Percentiles rank a stretch among this genome's conserved stretches.
Conservation (phyloP, 2,797 vertebrate genomes). For the Phaenicophaeus curvirostris region DNA sequence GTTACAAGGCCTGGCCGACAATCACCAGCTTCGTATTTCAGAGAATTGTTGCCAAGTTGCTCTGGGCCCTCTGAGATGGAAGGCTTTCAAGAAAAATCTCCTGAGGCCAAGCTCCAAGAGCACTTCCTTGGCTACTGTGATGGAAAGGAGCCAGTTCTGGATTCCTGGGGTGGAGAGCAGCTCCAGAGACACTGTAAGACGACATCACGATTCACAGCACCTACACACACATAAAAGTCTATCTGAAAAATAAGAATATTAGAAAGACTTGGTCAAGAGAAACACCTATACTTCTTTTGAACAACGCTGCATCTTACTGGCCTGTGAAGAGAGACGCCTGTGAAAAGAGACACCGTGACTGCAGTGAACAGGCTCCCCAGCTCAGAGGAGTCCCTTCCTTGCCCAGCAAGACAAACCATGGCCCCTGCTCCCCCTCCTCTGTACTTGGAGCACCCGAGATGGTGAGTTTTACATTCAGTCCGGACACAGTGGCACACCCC, state of each 20-base stretch:
- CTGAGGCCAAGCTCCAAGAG: not conserved
- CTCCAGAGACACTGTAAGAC: not conserved
- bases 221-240: not conserved
- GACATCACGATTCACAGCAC: not conserved
- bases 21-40: not conserved
- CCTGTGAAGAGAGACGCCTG: not conserved
- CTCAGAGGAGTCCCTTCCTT: not conserved
- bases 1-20: not conserved
- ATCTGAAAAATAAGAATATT: not conserved
- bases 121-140: rapidly evolving
- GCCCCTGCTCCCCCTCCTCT: not conserved
- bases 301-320: not conserved
- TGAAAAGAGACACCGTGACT: not conserved
- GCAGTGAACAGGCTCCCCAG: not conserved
- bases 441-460: rapidly evolving
- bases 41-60: not conserved
- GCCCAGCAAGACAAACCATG: rapidly evolving
- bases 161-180: not conserved
- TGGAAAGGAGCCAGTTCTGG: not conserved
- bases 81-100: not conserved
- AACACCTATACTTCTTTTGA: not conserved
- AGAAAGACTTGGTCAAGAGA: not conserved
- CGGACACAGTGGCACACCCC: not conserved
- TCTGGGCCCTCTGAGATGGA: not conserved
- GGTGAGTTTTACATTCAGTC: rapidly evolving